Evolutionary conservation across 2,113 vertebrate species (phyloP).

Genomic region (Anthoscopus minutus): DNA sequence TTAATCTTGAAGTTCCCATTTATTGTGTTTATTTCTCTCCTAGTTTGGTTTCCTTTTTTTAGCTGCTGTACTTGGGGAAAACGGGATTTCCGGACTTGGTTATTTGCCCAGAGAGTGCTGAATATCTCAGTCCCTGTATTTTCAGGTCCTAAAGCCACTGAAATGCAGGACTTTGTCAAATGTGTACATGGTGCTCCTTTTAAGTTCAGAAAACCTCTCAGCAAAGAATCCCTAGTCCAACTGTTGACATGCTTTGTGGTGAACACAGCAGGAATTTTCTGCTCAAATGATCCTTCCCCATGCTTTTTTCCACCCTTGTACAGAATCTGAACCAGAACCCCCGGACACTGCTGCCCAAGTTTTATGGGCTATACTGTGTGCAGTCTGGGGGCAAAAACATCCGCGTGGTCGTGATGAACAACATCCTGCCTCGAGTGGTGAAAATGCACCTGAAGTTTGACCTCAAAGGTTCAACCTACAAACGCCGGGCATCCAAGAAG

Average conservation of each 20-base stretch:
- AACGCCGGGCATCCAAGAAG: slow-evolving; percentile 92
- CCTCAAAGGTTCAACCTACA: slow-evolving; percentile 97
- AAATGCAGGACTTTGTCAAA: neutral
- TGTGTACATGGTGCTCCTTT: neutral
- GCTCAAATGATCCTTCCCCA: neutral
- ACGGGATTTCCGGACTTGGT: slow-evolving; percentile 19
- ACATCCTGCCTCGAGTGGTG: slow-evolving; percentile 89
- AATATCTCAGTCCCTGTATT: neutral
- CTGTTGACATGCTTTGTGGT: neutral
- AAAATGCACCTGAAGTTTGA: slow-evolving; percentile 98
- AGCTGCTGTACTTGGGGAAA: slow-evolving; percentile 13
- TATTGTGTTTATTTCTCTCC: neutral
- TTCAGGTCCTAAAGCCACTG: neutral
- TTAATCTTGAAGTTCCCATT: slow-evolving; percentile 37
- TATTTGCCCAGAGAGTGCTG: neutral
- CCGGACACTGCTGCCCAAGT: slow-evolving; percentile 94
- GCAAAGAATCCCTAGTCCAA: neutral
- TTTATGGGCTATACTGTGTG: slow-evolving; percentile 96
- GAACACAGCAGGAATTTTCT: neutral
- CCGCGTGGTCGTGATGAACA: slow-evolving; percentile 98
- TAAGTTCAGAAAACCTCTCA: neutral
- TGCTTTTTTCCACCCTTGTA: neutral
- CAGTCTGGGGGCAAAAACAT: slow-evolving; percentile 98
- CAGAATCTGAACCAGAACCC: slow-evolving; percentile 99
- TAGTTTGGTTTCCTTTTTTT: slow-evolving; percentile 13